Base-by-base conservation (phyloP, 2,113 vertebrate species). In the Tyto alba region DNA sequence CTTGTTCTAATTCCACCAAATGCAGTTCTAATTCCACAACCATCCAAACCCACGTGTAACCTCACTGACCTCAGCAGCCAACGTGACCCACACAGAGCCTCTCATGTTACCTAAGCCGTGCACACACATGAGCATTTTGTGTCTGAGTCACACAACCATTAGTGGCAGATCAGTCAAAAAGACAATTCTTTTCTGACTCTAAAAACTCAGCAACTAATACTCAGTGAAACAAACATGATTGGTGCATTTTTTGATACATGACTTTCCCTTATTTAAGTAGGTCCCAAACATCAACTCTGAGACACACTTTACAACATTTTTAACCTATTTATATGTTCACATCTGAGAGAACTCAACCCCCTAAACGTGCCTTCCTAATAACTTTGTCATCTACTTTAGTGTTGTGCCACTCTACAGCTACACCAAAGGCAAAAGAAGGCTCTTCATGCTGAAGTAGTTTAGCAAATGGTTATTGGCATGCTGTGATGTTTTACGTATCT, bases 81-180 rank as follows among this genome's bases (percentile, higher is more conserved):
- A 60, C 80, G 64, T 0, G 2, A 90, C 41, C 5, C 16, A 34
- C 22, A 4, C 3, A 1, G n/a, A 91, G 45, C 82, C 45, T 57
- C 60, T 53, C 0, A 0, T 3, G 29, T 50, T 20, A 47, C 34
- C 64, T 6, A 18, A 41, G 30, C 50, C 53, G 4, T 4, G 23
- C 16, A 48, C 3, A 38, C 19, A 26, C 22, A 8, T 3, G 12
- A 89, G 38, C 77, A 38, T 36, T 57, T 47, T 38, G 34, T 59
- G 45, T 22, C 55, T 2, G 8, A 81, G 56, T 27, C 74, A 63
- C 41, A 30, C n/a, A 41, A 38, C 8, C 6, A 30, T 14, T 1
- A 59, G 20, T 0, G 69, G 76, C 29, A 38, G 40, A 45, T 48
- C 41, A 62, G 43, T n/a, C 62, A 59, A 25, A 34, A 71, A 47